Percentiles rank a stretch among this genome's conserved stretches.
phyloP scores from a whole-genome alignment of 2,797 vertebrate genomes.

The Poeciliopsis paucimaculata region DNA sequence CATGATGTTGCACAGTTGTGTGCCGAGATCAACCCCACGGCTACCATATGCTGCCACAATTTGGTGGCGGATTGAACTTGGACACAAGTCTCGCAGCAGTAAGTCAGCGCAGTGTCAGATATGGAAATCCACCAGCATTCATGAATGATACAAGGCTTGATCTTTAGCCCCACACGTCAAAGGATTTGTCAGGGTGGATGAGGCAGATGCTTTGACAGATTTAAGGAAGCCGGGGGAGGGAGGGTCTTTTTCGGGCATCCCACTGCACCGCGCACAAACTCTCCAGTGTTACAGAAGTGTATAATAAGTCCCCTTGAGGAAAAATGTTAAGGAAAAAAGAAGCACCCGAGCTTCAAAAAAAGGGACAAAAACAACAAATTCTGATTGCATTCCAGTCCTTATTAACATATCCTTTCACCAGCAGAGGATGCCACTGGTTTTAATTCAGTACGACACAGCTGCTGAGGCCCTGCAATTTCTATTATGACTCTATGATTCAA shows the following conservation, averaged over 20 bases:
- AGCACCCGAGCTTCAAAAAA: conserved; percentile 65
- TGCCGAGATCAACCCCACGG: conserved; percentile 38
- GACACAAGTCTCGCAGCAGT: conserved; percentile 74
- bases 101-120: conserved; percentile 74
- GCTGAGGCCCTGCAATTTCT: conserved; percentile 73
- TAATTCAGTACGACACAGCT: conserved; percentile 77
- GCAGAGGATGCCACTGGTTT: conserved; percentile 77
- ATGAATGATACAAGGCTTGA: conserved; percentile 79
- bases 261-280: conserved; percentile 73
- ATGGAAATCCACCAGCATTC: conserved; percentile 82
- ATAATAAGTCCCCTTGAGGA: conserved; percentile 86
- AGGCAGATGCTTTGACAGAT: conserved; percentile 85
- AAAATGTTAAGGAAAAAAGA: conserved; percentile 71
- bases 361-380: conserved; percentile 78
- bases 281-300: conserved; percentile 81
- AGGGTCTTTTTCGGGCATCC: conserved; percentile 66
- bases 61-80: conserved; percentile 63
- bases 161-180: conserved; percentile 79
- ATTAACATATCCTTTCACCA: conserved; percentile 80
- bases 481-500: conserved; percentile 81
- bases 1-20: conserved; percentile 41
- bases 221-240: conserved; percentile 73
- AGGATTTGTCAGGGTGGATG: conserved; percentile 78
- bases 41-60: conserved; percentile 70
- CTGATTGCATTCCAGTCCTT: conserved; percentile 77